phyloP scores from a whole-genome alignment of 2,113 vertebrate species.

The Kryptolebias marmoratus region DNA sequence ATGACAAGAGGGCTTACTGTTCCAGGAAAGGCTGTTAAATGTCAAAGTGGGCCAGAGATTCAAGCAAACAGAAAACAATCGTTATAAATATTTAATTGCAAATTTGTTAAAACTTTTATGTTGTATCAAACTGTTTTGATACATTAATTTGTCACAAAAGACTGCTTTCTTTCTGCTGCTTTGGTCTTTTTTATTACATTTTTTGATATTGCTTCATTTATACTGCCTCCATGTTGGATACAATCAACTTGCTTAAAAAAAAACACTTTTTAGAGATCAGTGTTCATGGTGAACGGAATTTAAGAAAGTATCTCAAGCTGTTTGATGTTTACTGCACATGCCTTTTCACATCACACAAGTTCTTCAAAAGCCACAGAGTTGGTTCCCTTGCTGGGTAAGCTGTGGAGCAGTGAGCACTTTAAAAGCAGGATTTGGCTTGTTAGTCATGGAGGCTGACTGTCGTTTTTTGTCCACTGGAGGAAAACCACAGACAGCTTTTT shows the following conservation, averaged over 20 bases:
- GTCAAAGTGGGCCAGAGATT: constrained; percentile 20
- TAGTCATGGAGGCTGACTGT: constrained; percentile 41
- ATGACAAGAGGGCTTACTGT: constrained; percentile 47
- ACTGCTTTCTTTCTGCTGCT: neutral
- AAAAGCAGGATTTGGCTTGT: constrained; percentile 33
- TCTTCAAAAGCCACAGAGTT: neutral
- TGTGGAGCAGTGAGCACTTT: constrained; percentile 21
- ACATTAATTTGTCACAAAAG: neutral
- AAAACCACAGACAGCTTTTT: constrained; percentile 33
- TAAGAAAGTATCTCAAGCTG: neutral
- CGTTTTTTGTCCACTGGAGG: constrained; percentile 51
- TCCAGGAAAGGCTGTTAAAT: constrained; percentile 35
- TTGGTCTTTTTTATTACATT: neutral
- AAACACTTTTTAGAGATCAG: too few species aligned
- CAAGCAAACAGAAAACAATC: neutral
- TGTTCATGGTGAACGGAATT: neutral
- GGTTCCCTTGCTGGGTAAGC: neutral
- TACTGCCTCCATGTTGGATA: too few species aligned
- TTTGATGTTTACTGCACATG: neutral
- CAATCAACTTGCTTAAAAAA: too few species aligned
- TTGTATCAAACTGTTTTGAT: too few species aligned
- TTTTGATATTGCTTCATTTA: neutral
- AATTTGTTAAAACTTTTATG: too few species aligned
- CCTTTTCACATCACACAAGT: neutral
- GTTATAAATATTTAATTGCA: constrained; percentile 58